Evolutionary conservation across 2,797 vertebrate genomes (phyloP).

Genomic region (Urocyon cinereoargenteus): DNA sequence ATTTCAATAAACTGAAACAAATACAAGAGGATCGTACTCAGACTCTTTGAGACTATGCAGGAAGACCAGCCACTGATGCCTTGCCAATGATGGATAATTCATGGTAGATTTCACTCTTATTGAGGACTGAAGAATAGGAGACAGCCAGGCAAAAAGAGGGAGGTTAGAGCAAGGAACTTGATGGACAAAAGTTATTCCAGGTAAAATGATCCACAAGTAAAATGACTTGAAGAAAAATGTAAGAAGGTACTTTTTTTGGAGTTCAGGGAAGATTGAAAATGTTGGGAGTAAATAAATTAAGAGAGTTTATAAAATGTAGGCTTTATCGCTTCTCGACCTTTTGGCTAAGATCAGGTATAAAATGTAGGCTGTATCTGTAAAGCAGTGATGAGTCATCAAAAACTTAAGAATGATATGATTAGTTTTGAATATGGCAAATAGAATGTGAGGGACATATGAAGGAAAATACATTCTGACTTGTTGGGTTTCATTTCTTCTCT

Average conservation of each 20-base stretch:
- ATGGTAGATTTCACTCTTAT: background rate
- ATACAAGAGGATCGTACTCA: background rate
- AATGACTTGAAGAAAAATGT: background rate
- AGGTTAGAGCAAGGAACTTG: background rate
- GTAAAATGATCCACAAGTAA: background rate
- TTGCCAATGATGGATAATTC: background rate
- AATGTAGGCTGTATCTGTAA: background rate
- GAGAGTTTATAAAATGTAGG: background rate
- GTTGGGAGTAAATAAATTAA: background rate
- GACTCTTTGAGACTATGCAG: background rate
- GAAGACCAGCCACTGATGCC: background rate
- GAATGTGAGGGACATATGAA: too few relatives aligned
- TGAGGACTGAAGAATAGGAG: background rate
- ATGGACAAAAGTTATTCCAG: background rate
- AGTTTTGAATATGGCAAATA: background rate
- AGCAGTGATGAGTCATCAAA: background rate
- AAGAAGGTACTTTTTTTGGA: background rate
- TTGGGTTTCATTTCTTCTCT: background rate
- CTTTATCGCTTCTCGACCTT: too few relatives aligned
- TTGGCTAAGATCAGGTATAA: too few relatives aligned
- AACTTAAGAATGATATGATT: background rate
- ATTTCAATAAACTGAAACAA: background rate
- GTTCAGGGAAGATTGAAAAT: background rate
- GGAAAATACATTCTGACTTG: background rate
- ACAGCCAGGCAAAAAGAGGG: background rate